phyloP scores from a whole-genome alignment of 2,113 vertebrate species.

The Atrichornis clamosus region DNA sequence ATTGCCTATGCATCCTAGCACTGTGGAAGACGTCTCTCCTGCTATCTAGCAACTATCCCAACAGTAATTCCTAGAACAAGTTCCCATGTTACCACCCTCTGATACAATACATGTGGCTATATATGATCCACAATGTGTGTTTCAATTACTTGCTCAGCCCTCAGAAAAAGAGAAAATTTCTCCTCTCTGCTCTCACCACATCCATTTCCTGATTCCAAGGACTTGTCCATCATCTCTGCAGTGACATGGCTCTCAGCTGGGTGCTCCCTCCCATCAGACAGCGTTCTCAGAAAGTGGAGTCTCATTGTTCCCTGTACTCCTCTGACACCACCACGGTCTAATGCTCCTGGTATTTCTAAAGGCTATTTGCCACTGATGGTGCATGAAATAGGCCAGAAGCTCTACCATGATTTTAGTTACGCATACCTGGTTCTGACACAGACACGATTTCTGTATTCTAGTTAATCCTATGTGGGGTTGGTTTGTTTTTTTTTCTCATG shows the following conservation, averaged over 20 bases:
- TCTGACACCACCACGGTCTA: neutral
- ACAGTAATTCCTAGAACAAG: neutral
- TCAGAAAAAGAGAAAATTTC: neutral
- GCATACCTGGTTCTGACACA: neutral
- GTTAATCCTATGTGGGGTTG: neutral
- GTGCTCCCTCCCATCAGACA: neutral
- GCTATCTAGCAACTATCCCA: neutral
- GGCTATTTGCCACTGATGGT: neutral
- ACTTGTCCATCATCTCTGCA: neutral
- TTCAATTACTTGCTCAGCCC: neutral
- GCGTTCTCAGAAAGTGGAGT: neutral
- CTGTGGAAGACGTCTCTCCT: neutral
- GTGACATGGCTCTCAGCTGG: neutral
- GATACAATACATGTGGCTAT: accelerated
- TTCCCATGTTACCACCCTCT: neutral
- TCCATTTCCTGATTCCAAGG: neutral
- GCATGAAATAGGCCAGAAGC: neutral
- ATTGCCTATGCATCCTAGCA: neutral
- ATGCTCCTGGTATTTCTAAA: neutral
- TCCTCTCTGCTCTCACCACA: accelerated
- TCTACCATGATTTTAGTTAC: neutral
- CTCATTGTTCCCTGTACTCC: neutral
- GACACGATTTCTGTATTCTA: neutral
- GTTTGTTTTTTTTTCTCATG: neutral
- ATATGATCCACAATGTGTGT: neutral